Percentiles rank a stretch among this genome's conserved stretches.
phyloP scores from a whole-genome alignment of 2,797 vertebrate genomes.

The Phrynocephalus guinanensis region DNA sequence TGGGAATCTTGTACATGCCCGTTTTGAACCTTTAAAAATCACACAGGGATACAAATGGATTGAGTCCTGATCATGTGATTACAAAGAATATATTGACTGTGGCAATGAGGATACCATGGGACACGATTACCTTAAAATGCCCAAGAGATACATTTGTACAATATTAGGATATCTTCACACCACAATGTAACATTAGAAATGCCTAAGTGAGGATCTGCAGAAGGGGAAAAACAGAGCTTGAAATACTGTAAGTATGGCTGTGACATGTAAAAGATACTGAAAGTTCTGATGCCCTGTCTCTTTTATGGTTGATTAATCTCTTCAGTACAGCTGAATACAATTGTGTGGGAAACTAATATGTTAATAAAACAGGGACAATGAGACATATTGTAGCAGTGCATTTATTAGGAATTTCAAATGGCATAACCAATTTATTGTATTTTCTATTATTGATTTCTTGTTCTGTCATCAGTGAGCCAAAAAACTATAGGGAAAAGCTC shows the following conservation, averaged over 20 bases:
- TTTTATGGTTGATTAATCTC: constrained; percentile 30
- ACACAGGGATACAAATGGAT: constrained; percentile 63
- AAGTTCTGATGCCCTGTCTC: constrained; percentile 35
- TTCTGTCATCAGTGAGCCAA: too few species aligned
- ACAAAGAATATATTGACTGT: constrained; percentile 69
- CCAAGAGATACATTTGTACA: constrained; percentile 50
- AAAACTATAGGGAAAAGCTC: too few species aligned
- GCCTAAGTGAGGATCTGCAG: too few species aligned
- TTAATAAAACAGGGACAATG: not conserved
- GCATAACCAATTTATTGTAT: too few species aligned
- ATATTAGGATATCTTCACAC: constrained; percentile 53
- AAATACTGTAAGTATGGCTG: constrained; percentile 30
- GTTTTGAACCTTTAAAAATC: constrained; percentile 61
- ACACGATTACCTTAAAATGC: constrained; percentile 49
- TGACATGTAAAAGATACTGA: constrained; percentile 38
- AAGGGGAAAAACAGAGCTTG: constrained; percentile 41
- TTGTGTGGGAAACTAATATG: not conserved
- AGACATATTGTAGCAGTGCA: not conserved
- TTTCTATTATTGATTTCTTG: too few species aligned
- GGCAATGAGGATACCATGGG: constrained; percentile 64
- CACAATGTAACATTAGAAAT: too few species aligned
- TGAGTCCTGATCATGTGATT: constrained; percentile 70
- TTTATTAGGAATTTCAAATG: too few species aligned
- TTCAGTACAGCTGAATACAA: constrained; percentile 29
- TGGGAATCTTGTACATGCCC: constrained; percentile 69